phyloP scores from a whole-genome alignment of 2,888 invertebrate genomes.

The Alsophila aescularia region DNA sequence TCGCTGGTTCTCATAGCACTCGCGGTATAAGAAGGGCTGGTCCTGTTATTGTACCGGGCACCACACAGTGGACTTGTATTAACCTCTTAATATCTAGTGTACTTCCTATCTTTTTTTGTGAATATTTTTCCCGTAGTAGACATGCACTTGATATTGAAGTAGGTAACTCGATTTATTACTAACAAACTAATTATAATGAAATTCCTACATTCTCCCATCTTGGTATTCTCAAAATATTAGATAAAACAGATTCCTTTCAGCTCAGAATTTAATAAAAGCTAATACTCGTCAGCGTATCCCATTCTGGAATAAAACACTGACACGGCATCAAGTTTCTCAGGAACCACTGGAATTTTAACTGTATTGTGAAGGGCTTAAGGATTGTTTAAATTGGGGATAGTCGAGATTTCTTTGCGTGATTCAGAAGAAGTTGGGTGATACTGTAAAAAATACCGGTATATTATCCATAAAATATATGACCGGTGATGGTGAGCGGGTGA shows the following conservation, averaged over 20 bases:
- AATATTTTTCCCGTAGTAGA: too few species aligned
- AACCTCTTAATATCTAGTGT: too few species aligned
- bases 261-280: conserved; percentile 48
- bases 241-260: conserved; percentile 39
- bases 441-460: neutral
- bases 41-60: too few species aligned
- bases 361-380: conserved; percentile 39
- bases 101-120: too few species aligned
- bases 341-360: conserved; percentile 43
- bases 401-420: conserved; percentile 44
- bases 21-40: too few species aligned
- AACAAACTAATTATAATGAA: conserved; percentile 20
- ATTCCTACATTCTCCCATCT: conserved; percentile 11
- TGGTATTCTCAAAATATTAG: conserved; percentile 24
- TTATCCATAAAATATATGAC: too few species aligned
- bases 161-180: conserved; percentile 11
- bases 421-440: conserved; percentile 40
- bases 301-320: conserved; percentile 51
- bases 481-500: too few species aligned
- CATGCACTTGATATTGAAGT: too few species aligned
- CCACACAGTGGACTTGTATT: too few species aligned
- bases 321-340: conserved; percentile 24
- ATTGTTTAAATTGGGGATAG: conserved; percentile 29
- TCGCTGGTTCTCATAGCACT: too few species aligned
- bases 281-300: conserved; percentile 49